phyloP scores from a whole-genome alignment of 2,113 vertebrate species.

The Enhydra lutris region DNA sequence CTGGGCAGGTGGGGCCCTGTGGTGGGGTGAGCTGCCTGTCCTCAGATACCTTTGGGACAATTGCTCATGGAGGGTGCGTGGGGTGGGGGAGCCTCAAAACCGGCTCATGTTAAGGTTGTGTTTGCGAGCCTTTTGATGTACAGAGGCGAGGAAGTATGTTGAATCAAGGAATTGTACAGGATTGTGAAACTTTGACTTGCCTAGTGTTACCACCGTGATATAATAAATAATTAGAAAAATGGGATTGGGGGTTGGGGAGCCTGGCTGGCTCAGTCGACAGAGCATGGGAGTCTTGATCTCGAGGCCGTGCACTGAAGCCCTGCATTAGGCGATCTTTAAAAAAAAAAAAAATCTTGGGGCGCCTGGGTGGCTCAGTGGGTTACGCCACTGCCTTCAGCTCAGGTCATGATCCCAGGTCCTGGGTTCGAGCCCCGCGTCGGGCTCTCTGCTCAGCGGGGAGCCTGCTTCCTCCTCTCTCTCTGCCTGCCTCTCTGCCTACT shows the following conservation, averaged over 20 bases:
- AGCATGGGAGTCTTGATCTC: neutral
- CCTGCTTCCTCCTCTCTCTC: no score
- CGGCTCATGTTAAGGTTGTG: accelerated
- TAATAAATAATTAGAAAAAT: neutral
- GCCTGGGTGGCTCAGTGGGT: no score
- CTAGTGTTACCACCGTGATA: neutral
- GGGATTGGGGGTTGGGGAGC: neutral
- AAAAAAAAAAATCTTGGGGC: no score
- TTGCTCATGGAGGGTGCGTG: accelerated
- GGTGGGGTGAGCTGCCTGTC: neutral
- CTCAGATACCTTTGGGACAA: accelerated
- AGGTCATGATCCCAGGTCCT: no score
- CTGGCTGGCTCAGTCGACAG: accelerated
- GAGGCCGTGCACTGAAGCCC: neutral
- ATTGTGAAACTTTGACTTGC: neutral
- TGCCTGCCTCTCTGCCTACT: no score
- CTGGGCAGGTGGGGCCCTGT: accelerated
- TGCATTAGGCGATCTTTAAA: neutral
- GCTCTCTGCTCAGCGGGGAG: no score
- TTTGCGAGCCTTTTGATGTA: accelerated
- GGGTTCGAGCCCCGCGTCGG: no score
- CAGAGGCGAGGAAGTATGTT: neutral
- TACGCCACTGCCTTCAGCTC: no score
- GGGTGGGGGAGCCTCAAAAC: no score
- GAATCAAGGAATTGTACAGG: neutral